Percentiles rank a stretch among this genome's conserved stretches.
These are phyloP conservation scores for Takifugu flavidus DNA, from an alignment of 2,113 vertebrate genomes.

Conservation along the genomic window DNA sequence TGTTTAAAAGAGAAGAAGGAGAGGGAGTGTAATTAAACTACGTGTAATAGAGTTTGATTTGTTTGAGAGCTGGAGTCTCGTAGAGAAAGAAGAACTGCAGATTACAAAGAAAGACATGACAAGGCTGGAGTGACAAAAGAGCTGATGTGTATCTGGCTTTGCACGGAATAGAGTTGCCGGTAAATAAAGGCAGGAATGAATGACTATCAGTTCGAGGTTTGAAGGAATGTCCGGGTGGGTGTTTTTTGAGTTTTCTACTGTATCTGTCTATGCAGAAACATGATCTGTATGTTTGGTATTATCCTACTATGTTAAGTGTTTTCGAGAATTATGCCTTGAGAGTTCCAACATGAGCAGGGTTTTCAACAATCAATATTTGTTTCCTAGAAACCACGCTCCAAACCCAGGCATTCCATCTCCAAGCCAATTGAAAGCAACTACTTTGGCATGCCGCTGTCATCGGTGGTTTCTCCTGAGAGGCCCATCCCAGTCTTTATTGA, in stretches of 20 bases:
- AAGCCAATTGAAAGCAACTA: conserved; percentile 94
- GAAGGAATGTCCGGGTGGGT: conserved; percentile 28
- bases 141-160: conserved; percentile 39
- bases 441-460: conserved; percentile 84
- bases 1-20: no score
- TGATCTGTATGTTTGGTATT: not conserved
- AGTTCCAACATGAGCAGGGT: not conserved
- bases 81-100: not conserved
- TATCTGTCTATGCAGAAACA: not conserved
- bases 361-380: not conserved
- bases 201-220: conserved; percentile 46
- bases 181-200: conserved; percentile 34
- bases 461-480: conserved; percentile 80
- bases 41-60: no score
- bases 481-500: conserved; percentile 94
- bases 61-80: not conserved
- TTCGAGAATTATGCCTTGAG: conserved; percentile 4
- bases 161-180: conserved; percentile 10
- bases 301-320: conserved; percentile 4
- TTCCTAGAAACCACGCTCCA: conserved; percentile 84
- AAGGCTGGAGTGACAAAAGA: conserved; percentile 10
- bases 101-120: conserved; percentile 14
- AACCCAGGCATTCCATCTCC: conserved; percentile 85
- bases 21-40: no score
- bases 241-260: not conserved